Percentiles rank a stretch among this genome's conserved stretches.
These are phyloP conservation scores for Miichthys miiuy DNA, from an alignment of 2,797 vertebrate genomes.

Conservation along the genomic window DNA sequence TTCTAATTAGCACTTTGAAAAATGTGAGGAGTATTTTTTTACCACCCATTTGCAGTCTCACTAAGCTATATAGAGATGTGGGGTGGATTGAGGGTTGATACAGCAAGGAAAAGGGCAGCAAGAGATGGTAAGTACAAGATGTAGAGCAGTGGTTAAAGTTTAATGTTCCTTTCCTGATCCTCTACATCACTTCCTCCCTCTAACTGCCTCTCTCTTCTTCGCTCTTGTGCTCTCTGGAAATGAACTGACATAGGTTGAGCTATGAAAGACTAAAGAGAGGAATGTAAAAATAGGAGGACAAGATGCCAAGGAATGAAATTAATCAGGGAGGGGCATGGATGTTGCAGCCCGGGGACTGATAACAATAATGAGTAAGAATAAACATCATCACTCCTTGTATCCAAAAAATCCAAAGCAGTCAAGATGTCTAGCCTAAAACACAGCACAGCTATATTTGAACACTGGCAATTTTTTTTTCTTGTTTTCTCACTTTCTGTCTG, in stretches of 20 bases:
- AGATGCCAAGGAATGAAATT: constrained; percentile 19
- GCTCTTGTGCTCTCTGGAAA: constrained; percentile 42
- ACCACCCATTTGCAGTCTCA: constrained; percentile 29
- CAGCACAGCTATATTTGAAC: constrained; percentile 30
- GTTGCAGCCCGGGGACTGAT: constrained; percentile 18
- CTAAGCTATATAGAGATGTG: constrained; percentile 10
- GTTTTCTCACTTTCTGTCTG: constrained; percentile 1
- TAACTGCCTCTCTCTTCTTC: constrained; percentile 25
- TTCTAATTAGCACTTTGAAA: constrained; percentile 59
- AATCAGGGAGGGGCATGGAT: constrained; percentile 32
- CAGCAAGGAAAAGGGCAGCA: constrained; percentile 31
- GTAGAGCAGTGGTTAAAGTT: constrained; percentile 72
- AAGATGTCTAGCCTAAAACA: constrained; percentile 6
- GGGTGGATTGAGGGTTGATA: not conserved
- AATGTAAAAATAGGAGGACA: constrained; percentile 45
- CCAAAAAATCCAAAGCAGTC: too few relatives aligned
- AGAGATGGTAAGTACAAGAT: constrained; percentile 47
- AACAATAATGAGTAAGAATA: constrained; percentile 24
- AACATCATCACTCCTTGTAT: constrained; percentile 4
- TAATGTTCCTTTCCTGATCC: constrained; percentile 65
- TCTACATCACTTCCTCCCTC: constrained; percentile 64
- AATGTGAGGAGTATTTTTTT: constrained; percentile 37
- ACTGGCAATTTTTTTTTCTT: constrained; percentile 21
- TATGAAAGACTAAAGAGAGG: constrained; percentile 38
- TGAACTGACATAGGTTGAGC: constrained; percentile 32